phyloP scores from a whole-genome alignment of 1,140 invertebrate species.

The Drosophila watanabei region DNA sequence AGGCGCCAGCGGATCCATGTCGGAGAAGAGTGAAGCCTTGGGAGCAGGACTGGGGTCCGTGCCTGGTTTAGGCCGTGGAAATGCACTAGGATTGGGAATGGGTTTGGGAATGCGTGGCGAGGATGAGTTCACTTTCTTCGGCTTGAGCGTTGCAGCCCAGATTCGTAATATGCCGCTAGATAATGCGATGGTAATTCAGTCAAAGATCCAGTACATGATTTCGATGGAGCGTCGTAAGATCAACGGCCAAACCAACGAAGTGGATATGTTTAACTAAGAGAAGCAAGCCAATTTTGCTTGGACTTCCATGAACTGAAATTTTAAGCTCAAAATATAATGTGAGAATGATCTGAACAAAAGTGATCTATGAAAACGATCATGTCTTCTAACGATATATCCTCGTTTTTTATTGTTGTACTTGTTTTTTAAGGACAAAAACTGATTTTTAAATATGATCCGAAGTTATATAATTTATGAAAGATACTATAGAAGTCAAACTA shows the following conservation, averaged over 20 bases:
- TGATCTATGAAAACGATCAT: not conserved
- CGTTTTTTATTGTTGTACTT: not conserved
- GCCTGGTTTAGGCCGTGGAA: no score
- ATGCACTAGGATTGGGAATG: constrained; percentile 17
- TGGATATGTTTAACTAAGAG: constrained; percentile 39
- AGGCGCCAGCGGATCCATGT: not conserved
- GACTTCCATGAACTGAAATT: not conserved
- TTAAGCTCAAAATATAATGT: not conserved
- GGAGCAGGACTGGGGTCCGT: not conserved
- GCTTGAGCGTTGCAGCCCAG: constrained; percentile 65
- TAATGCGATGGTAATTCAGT: constrained; percentile 70
- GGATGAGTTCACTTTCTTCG: constrained; percentile 71
- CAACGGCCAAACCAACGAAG: constrained; percentile 39
- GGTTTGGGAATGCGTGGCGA: constrained; percentile 29
- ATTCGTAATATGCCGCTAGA: constrained; percentile 64
- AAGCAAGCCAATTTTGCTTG: not conserved
- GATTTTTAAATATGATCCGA: constrained; percentile 2
- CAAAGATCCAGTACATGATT: constrained; percentile 65
- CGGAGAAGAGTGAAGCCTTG: constrained; percentile 16
- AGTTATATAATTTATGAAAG: not conserved
- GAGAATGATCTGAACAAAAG: not conserved
- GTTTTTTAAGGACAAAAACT: not conserved
- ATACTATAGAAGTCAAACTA: not conserved
- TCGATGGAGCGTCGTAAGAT: constrained; percentile 65
- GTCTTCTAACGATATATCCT: not conserved